Evolutionary conservation across 2,888 invertebrate genomes (phyloP), one percentile per base, ranked within the genome.

Genomic region (Ceramica pisi): DNA sequence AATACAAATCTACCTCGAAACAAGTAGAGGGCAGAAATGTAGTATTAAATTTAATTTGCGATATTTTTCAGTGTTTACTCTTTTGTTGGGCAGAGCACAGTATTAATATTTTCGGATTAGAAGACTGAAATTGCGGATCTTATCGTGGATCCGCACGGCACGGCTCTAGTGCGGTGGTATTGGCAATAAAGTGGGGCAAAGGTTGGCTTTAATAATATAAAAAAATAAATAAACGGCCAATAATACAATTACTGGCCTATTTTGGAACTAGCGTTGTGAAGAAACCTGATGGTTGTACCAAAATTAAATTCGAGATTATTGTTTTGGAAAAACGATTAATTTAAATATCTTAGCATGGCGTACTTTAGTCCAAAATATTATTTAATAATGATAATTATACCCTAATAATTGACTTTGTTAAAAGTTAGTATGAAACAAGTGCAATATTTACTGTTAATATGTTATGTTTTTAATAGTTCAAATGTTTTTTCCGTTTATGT

Each of bases 1-100:
- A 38, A 61, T 76, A 76, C 68, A 76, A 44, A 56, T 46, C 68
- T 76, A 74, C 68, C 74, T 74, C 76, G 21, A 57, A 23, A 38
- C 35, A 16, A 75, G 68, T 74, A 74, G 76, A 74, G 44, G 61
- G 50, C 56, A 51, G 67, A 57, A n/a, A 57, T 14, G 19, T 74
- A 61, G 56, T 50, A 60, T 55, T 66, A 31, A 53, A 41, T 26
- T 35, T 60, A 19, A 48, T 61, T 76, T 61, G 56, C 56, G 26
- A 61, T 12, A 63, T 38, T 64, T 21, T 53, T 51, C 7, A 31
- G 12, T 46, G 4, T 7, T 60, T 23, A 31, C 26, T 21, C 1
- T 50, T 9, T 44, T 48, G 10, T 66, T 66, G 46, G 59, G 12
- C 60, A 51, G 55, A 48, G 51, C 48, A 60, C 48, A 64, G 48